Evolutionary conservation across 2,113 vertebrate species (phyloP).

Genomic region (Zootoca vivipara): DNA sequence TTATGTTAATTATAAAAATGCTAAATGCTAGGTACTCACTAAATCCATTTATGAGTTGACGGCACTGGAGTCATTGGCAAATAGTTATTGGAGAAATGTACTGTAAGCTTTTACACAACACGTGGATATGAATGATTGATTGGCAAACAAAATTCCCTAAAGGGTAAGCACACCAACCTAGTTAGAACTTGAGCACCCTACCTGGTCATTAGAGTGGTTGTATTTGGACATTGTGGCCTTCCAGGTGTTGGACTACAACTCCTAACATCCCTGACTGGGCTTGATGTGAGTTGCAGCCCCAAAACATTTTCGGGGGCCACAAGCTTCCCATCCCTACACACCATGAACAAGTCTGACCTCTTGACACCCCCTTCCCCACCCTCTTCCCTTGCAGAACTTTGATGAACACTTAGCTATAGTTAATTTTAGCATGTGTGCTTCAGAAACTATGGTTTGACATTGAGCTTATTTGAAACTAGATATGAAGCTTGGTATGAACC

Average conservation of each 20-base stretch:
- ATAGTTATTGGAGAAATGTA: accelerated
- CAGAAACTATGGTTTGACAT: no score
- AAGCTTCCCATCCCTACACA: no score
- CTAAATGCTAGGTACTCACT: constrained; percentile 45
- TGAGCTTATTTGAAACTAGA: no score
- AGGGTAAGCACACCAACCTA: neutral
- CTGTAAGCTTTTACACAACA: neutral
- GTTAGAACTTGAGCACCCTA: neutral
- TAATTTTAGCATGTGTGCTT: no score
- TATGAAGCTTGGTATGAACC: no score
- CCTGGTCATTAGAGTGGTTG: neutral
- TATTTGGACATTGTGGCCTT: neutral
- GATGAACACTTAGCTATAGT: no score
- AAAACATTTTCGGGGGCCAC: no score
- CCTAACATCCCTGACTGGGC: neutral
- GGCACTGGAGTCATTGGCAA: neutral
- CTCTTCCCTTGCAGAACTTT: no score
- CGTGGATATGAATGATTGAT: neutral
- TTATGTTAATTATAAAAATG: constrained; percentile 60
- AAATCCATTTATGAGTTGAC: constrained; percentile 50
- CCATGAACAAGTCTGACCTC: no score
- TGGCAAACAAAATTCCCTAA: neutral
- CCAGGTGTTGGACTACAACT: neutral
- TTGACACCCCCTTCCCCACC: no score
- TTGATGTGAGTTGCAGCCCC: neutral